Base-by-base conservation (phyloP, 2,888 invertebrate species). In the Camptogramma bilineatum region DNA sequence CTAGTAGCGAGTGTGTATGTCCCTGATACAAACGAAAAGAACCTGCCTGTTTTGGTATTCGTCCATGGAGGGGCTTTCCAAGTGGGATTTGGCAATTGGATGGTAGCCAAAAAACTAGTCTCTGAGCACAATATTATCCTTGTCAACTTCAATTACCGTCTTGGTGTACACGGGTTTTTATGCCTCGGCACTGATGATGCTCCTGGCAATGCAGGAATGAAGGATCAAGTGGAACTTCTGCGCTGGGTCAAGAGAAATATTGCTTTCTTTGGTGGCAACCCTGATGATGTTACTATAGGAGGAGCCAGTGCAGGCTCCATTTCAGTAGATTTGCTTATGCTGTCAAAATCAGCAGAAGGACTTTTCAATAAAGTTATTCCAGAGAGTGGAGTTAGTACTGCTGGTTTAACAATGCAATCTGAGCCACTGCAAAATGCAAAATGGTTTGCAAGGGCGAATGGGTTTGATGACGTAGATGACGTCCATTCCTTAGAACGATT, bases 31-130 rank as follows among this genome's bases (percentile, higher is more conserved):
- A 56, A 68, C 39, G 72, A 74, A 31, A 73, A 56, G 2, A 76
- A 80, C 19, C 64, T 85, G 3, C 85, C 93, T 2, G 93, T 93
- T 0, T 66, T 92, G 28, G 85, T 93, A 9, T 75, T 80, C 51
- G 76, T 93, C 1, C 93, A 93, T 52, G 91, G 91, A 16, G 93
- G 93, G 7, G 89, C 80, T 1, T 92, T 82, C 62, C 76, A 85
- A 70, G 47, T 78, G 1, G 92, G 91, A 2, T 78, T 61, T 39
- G 86, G 89, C 0, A 75, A 83, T 62, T 67, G 61, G 34, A 5
- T 75, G 0, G 71, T 74, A 42, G 77, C 76, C 1, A 78, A 71
- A 28, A 80, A 79, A 57, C 61, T 87, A 9, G 75, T 79, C 0
- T 62, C 65, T 1, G 72, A 69, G 0, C 75, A 82, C 31, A 67